Evolutionary conservation across 2,888 invertebrate species (phyloP).

Genomic region (Ashinkailepas kermadecensis): DNA sequence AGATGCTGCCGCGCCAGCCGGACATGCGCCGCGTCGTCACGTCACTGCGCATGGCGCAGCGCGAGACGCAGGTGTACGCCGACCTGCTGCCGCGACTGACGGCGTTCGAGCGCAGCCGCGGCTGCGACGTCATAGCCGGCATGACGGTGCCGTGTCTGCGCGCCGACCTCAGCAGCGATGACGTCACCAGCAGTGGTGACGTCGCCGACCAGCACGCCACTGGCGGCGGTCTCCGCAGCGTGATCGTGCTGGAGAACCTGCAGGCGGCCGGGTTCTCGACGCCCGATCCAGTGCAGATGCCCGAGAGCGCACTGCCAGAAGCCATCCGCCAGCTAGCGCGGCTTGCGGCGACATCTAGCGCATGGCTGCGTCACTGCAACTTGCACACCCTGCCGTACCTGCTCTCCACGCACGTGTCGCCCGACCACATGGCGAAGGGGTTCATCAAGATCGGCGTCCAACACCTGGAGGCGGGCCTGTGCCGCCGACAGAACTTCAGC

Average conservation of each 20-base stretch:
- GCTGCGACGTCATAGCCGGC: background rate
- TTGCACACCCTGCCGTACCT: background rate
- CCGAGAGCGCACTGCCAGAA: background rate
- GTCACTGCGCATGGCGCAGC: background rate
- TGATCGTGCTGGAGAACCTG: background rate
- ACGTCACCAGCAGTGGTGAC: background rate
- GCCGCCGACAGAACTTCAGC: background rate
- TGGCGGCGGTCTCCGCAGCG: background rate
- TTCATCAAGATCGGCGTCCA: background rate
- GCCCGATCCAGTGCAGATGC: background rate
- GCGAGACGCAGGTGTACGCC: background rate
- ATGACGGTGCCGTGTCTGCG: background rate
- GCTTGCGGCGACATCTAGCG: constrained; percentile 10
- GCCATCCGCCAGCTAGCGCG: background rate
- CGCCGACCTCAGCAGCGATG: background rate
- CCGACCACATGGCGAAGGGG: background rate
- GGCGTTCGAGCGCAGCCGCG: background rate
- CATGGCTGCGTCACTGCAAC: background rate
- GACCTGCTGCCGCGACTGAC: background rate
- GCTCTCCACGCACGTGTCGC: background rate
- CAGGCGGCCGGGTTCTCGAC: constrained; percentile 7
- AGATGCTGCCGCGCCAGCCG: background rate
- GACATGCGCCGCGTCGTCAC: background rate
- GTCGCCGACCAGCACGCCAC: too few relatives aligned
- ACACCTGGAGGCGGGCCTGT: background rate